These are phyloP conservation scores for Drosophila dunni DNA, from an alignment of 1,140 invertebrate genomes.

Conservation along the genomic window DNA sequence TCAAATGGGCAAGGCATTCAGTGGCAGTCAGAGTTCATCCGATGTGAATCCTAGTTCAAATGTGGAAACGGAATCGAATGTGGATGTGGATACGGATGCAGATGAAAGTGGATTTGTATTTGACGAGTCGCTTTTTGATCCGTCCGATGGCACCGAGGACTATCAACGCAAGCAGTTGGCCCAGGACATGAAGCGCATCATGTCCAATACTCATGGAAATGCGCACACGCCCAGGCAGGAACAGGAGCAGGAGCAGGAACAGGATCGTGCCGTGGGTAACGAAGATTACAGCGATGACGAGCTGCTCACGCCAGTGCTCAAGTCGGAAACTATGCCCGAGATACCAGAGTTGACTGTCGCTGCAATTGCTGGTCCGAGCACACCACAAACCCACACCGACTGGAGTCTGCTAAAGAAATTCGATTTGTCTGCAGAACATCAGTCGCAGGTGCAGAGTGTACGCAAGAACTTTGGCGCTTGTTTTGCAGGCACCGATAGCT, in stretches of 20 bases:
- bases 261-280: slow-evolving; percentile 28
- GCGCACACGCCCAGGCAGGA: slow-evolving; percentile 29
- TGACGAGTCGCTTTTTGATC: slow-evolving; percentile 73
- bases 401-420: slow-evolving; percentile 80
- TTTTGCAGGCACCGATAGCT: slow-evolving; percentile 89
- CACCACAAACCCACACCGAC: slow-evolving; percentile 76
- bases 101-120: slow-evolving; percentile 67
- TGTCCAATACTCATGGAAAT: slow-evolving; percentile 72
- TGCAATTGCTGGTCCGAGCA: slow-evolving; percentile 26
- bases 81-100: slow-evolving; percentile 29
- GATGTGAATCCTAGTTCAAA: slow-evolving; percentile 12
- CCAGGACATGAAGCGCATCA: slow-evolving; percentile 82
- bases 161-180: slow-evolving; percentile 80
- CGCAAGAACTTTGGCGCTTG: slow-evolving; percentile 86
- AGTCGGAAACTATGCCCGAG: slow-evolving; percentile 23
- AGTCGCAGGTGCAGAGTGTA: slow-evolving; percentile 64
- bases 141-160: slow-evolving; percentile 68
- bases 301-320: slow-evolving; percentile 58
- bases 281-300: slow-evolving; percentile 62
- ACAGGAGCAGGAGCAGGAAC: slow-evolving; percentile 11
- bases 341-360: background rate
- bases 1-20: slow-evolving; percentile 19
- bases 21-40: background rate
- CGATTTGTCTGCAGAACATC: slow-evolving; percentile 73
- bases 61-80: background rate